Evolutionary conservation across 2,888 invertebrate genomes (phyloP).

Genomic region (Alentia gelatinosa): DNA sequence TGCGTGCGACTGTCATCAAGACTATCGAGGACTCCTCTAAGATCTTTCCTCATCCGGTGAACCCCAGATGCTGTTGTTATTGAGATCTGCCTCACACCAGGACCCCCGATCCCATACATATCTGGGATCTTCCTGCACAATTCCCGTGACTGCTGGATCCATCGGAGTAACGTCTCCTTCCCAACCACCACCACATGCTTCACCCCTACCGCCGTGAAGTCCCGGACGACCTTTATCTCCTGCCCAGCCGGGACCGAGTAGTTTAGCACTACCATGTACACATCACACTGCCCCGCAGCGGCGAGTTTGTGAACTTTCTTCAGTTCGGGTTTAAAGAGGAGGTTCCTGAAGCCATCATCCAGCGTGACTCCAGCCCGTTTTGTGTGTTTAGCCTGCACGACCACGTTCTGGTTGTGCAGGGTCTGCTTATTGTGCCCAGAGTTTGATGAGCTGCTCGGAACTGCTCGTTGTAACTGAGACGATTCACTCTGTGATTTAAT

Average conservation of each 20-base stretch:
- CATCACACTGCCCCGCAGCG: background rate
- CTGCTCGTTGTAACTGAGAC: background rate
- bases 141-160: background rate
- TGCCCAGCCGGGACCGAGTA: background rate
- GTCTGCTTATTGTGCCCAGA: background rate
- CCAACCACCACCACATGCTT: background rate
- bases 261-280: background rate
- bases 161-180: background rate
- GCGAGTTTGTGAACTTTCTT: background rate
- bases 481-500: background rate
- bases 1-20: background rate
- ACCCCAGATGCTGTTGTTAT: background rate
- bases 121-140: background rate
- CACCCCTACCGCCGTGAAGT: background rate
- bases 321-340: background rate
- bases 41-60: background rate
- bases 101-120: background rate
- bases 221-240: background rate
- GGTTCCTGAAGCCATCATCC: background rate
- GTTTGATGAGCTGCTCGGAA: background rate
- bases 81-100: background rate
- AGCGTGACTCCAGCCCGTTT: background rate
- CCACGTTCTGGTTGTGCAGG: slow-evolving; percentile 5
- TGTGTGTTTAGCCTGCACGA: slow-evolving; percentile 15
- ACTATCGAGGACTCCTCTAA: background rate